Percentiles rank a stretch among this genome's conserved stretches.
phyloP scores from a whole-genome alignment of 2,888 invertebrate species.

The Parnassius glacialis region DNA sequence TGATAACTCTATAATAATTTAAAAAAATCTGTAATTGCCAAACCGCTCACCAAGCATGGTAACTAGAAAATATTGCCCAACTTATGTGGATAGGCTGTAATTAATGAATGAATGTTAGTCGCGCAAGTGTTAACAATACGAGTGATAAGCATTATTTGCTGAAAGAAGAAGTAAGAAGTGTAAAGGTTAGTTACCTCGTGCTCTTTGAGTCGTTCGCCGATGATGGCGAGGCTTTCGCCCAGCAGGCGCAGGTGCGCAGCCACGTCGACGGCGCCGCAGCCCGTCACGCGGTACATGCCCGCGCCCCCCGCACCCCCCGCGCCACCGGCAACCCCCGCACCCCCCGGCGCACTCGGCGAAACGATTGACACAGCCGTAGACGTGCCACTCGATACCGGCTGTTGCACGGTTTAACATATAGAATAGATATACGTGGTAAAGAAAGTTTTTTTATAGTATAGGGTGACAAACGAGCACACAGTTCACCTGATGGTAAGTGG shows the following conservation, averaged over 20 bases:
- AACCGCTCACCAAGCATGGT: no score
- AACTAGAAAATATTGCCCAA: no score
- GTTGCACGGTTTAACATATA: neutral
- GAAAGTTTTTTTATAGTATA: no score
- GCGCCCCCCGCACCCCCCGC: constrained; percentile 36
- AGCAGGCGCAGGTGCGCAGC: constrained; percentile 95
- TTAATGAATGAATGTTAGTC: no score
- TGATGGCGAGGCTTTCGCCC: constrained; percentile 95
- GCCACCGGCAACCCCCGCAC: constrained; percentile 19
- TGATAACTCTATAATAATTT: no score
- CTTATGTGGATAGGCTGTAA: no score
- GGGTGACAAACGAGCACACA: no score
- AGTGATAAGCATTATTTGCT: no score
- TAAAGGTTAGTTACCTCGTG: constrained; percentile 86
- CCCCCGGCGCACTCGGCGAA: constrained; percentile 6
- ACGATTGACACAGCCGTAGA: neutral
- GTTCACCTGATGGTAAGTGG: no score
- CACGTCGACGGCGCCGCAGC: constrained; percentile 92
- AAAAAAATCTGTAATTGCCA: no score
- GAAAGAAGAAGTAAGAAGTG: neutral
- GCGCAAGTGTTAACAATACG: no score
- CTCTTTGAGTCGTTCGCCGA: constrained; percentile 95
- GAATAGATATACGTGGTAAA: no score
- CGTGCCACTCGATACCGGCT: constrained; percentile 33
- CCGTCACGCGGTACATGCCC: constrained; percentile 83